Evolutionary conservation across 2,888 invertebrate genomes (phyloP), one percentile per base, ranked within the genome.

Genomic region (Ganaspis brasiliensis): DNA sequence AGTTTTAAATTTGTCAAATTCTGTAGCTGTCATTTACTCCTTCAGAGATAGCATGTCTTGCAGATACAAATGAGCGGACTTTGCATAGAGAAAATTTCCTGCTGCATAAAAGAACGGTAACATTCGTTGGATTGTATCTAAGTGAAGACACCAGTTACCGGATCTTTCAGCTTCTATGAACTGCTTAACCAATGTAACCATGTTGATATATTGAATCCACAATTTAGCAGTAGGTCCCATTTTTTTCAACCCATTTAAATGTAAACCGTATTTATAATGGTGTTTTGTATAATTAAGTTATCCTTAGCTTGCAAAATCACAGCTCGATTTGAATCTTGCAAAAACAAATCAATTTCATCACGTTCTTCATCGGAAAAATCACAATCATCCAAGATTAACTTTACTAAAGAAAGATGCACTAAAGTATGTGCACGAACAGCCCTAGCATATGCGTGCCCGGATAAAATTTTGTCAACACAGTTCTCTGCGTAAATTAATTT

Each of bases 51-150:
- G 2, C 49, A 91, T 91, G 79, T 89, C 87, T 85, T 91, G 91
- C 24, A 91, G 74, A 84, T 90, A 90, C 6, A 91, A 63, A 52
- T 89, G 87, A 26, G 80, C 80, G 72, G 82, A 87, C 83, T 88
- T 89, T 35, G 89, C 87, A 83, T 91, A 89, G 2, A 79, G 61
- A 72, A 89, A 89, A 83, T 92, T 87, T n/a, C 91, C 90, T 75
- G 80, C 80, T 45, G 89, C 87, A 82, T 73, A 87, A 79, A 90
- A 90, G 81, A 81, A 87, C 6, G 89, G 89, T 35, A 90, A 31
- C 84, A 90, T 89, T 81, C 74, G 77, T 79, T 82, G 78, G n/a
- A 89, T 75, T 57, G 81, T 82, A 35, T 83, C 26, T 9, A 89
- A 79, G 83, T 90, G 88, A 21, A 85, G 56, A 21, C 84, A 55